Evolutionary conservation across 1,140 invertebrate species (phyloP), one percentile per base, ranked within the genome.

Genomic region (Eubasilissa regina): DNA sequence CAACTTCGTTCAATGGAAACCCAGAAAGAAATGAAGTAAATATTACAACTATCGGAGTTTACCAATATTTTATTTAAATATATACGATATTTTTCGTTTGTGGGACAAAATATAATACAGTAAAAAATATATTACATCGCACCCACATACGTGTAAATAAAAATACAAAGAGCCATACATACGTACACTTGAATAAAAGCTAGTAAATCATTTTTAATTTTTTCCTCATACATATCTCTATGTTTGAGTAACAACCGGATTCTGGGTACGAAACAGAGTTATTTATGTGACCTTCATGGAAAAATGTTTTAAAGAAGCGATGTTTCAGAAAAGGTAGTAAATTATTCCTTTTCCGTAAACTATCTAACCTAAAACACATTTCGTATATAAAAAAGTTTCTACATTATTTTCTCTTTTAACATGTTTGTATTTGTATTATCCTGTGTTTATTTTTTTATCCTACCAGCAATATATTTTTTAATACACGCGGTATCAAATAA

Each of bases 161-260:
- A 13, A 51, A 1, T 12, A 12, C 11, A 15, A 51, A 51, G 48
- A 51, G 35, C 35, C 60, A 21, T 35, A 35, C 25, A 35, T 12
- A 64, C 19, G 35, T 25, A 8, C 35, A 62, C 9, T 35, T 13
- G 60, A 21, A 35, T 64, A 64, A 64, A 64, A 25, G 12, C 35
- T 25, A 64, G 35, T 64, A 64, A 64, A 64, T 35, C 60, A 6
- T 43, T n/a, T 19, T 21, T 35, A 35, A 35, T 64, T 64, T 64
- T 60, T 64, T 64, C n/a, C n/a, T 51, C 11, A 51, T 12, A 51
- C 11, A 51, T 12, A 51, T 51, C 11, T 64, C 60, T 64, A 64
- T 19, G 25, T 64, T 64, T 64, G 60, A 64, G 60, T 64, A 35
- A 64, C 21, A 43, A 35, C 21, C 60, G 60, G 60, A 64, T 64